Base-by-base conservation (phyloP, 2,888 invertebrate species). In the Blomia tropicalis region DNA sequence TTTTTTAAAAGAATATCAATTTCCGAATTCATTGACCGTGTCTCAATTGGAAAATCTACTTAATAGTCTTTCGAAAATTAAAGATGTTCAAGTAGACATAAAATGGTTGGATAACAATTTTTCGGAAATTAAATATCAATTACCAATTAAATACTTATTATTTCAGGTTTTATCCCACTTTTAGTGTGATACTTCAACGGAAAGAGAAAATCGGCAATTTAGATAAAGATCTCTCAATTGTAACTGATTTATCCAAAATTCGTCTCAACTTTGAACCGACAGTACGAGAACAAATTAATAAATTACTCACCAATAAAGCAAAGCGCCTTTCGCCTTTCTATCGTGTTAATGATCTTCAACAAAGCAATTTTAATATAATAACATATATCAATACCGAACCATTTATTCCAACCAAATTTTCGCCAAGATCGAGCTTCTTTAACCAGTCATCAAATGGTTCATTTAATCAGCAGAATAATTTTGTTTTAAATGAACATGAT, bases 331-430 rank as follows among this genome's bases (percentile, higher is more conserved):
- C 36, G 36, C 36, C 36, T 17, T 36, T 36, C 17, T 36, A 36
- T 17, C 36, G 36, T 36, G 7, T 17, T 17, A 11, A 7, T 36
- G 36, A 36, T 7, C 36, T 17, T 11, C 17, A 11, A 11, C 36
- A 36, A 17, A 11, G 7, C 51, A 56, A 56, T 25, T 56, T 56
- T 22, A 32, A 31, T 25, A 23, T 56, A 19, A 27, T 56, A 11
- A 56, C 56, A 19, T 56, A 56, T 25, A n/a, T 56, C n/a, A 29
- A 56, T 25, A 56, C 56, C 11, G 23, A 56, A 22, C 56, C 56
- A 36, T 11, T 29, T n/a, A 30, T 56, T 1, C 56, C 56, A 14
- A 56, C 23, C 22, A 47, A 47, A n/a, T 36, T 36, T 36, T 7
- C 51, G 51, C 23, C 51, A 11, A 47, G 22, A 27, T 7, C n/a